These are phyloP conservation scores for Acropternis orthonyx DNA, from an alignment of 2,797 vertebrate genomes.

Conservation along the genomic window DNA sequence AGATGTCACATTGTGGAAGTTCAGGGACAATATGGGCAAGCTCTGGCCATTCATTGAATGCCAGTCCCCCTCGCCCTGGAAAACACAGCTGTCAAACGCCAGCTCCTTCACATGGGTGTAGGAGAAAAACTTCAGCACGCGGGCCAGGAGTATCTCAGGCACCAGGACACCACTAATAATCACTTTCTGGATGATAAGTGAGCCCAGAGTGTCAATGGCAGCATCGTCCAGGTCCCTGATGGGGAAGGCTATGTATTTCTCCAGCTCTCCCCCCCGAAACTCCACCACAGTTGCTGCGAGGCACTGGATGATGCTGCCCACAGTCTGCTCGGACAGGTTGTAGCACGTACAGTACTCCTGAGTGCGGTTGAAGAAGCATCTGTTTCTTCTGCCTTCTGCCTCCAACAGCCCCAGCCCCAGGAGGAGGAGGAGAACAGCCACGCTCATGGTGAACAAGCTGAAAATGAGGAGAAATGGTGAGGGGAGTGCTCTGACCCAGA, in stretches of 20 bases:
- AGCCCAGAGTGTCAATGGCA: neutral
- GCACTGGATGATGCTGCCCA: slow-evolving; percentile 45
- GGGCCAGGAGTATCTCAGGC: slow-evolving; percentile 59
- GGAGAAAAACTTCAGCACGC: slow-evolving; percentile 54
- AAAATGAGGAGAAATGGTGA: neutral
- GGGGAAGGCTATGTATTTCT: neutral
- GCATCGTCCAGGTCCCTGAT: neutral
- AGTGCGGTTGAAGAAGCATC: slow-evolving; percentile 26
- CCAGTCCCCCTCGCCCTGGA: slow-evolving; percentile 14
- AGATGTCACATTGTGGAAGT: slow-evolving; percentile 60
- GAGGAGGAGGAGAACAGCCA: slow-evolving; percentile 36
- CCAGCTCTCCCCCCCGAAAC: slow-evolving; percentile 65
- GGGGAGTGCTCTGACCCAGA: neutral
- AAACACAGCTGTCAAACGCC: slow-evolving; percentile 62
- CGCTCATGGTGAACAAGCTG: neutral
- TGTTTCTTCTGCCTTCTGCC: neutral
- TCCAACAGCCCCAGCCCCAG: neutral
- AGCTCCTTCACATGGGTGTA: slow-evolving; percentile 64
- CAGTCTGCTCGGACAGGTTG: neutral
- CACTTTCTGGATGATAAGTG: slow-evolving; percentile 49
- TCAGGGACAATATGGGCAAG: slow-evolving; percentile 52
- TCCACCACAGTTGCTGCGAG: slow-evolving; percentile 50
- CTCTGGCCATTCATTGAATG: neutral
- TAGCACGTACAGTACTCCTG: slow-evolving; percentile 68
- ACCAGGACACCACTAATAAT: slow-evolving; percentile 45